Evolutionary conservation across 2,888 invertebrate species (phyloP).

Genomic region (Strigamia crassipes): DNA sequence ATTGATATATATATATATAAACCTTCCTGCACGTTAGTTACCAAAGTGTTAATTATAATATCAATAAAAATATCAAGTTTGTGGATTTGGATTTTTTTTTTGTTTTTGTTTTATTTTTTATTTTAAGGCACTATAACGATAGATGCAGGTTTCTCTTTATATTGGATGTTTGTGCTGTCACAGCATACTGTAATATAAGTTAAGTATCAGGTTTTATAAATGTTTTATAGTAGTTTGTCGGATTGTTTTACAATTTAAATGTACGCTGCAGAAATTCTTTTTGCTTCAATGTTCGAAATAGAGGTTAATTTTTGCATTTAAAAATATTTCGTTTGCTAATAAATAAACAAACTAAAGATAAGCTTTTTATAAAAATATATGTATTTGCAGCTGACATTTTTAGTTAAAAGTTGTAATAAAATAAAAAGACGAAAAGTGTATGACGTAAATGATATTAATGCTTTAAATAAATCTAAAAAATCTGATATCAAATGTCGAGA

Average conservation of each 20-base stretch:
- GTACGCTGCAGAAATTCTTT: background rate
- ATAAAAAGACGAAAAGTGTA: conserved; percentile 26
- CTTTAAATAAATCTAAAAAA: conserved; percentile 16
- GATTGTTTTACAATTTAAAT: conserved; percentile 34
- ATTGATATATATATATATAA: conserved; percentile 7
- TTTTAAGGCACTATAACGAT: background rate
- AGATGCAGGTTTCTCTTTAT: conserved; percentile 32
- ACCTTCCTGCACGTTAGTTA: conserved; percentile 35
- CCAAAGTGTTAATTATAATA: conserved; percentile 31
- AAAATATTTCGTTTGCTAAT: background rate
- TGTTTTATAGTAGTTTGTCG: conserved; percentile 34
- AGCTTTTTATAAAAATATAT: conserved; percentile 11
- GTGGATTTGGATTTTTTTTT: conserved; percentile 21
- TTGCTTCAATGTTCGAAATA: conserved; percentile 29
- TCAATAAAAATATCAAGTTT: conserved; percentile 32
- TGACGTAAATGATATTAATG: background rate
- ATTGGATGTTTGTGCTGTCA: conserved; percentile 32
- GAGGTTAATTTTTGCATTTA: conserved; percentile 11
- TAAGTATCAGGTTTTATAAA: conserved; percentile 37
- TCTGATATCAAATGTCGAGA: background rate
- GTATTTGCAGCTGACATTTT: conserved; percentile 34
- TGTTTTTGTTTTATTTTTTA: background rate
- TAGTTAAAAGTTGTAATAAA: conserved; percentile 36
- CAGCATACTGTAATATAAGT: conserved; percentile 31
- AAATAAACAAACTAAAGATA: background rate